These are phyloP conservation scores for Ectropis grisescens DNA, from an alignment of 1,140 invertebrate genomes.

Conservation along the genomic window DNA sequence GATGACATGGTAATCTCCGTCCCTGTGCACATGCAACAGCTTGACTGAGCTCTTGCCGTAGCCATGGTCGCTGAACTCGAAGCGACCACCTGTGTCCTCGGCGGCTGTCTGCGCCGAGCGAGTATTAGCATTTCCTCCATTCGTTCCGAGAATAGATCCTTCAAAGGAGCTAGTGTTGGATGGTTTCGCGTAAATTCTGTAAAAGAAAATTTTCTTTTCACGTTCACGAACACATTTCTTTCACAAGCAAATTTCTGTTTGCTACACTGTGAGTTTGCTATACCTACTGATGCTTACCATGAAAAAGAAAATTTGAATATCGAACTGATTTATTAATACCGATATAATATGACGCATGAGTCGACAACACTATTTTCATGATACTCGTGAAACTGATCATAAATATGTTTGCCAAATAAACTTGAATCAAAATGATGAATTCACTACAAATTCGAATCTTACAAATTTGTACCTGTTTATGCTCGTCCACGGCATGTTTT, in stretches of 20 bases:
- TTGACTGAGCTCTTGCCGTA: slow-evolving; percentile 84
- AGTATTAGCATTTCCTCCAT: slow-evolving; percentile 4
- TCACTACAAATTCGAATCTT: too few species aligned
- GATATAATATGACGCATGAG: too few species aligned
- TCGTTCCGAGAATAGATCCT: slow-evolving; percentile 4
- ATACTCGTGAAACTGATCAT: too few species aligned
- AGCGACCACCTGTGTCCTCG: slow-evolving; percentile 55
- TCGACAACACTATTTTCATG: too few species aligned
- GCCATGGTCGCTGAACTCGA: slow-evolving; percentile 75
- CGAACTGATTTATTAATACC: too few species aligned
- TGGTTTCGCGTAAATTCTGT: slow-evolving; percentile 61
- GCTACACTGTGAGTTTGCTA: too few species aligned
- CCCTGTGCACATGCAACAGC: slow-evolving; percentile 76
- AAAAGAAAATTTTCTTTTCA: slow-evolving; percentile 10
- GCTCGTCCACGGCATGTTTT: slow-evolving; percentile 60
- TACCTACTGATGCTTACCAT: too few species aligned
- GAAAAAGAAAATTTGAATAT: too few species aligned
- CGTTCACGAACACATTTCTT: slow-evolving; percentile 2
- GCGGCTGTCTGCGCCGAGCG: slow-evolving; percentile 37
- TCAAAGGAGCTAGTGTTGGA: slow-evolving; percentile 45
- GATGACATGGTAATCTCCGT: slow-evolving; percentile 75
- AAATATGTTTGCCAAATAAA: too few species aligned
- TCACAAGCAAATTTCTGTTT: not conserved
- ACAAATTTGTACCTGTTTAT: slow-evolving; percentile 45
- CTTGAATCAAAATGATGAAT: too few species aligned